phyloP scores from a whole-genome alignment of 2,888 invertebrate genomes.

The Drosophila prolongata region DNA sequence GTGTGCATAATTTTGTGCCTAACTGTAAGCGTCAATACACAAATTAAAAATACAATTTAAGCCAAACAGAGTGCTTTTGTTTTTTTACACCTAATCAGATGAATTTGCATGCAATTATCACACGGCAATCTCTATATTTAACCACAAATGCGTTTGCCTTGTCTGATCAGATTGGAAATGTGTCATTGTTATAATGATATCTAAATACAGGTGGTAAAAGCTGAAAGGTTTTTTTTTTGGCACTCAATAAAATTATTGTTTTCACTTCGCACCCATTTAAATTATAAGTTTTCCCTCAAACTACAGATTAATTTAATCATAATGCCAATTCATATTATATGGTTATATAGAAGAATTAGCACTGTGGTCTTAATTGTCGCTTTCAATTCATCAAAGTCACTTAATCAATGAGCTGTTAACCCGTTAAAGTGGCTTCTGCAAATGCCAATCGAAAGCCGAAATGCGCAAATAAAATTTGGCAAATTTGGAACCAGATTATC shows the following conservation, averaged over 20 bases:
- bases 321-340: background rate
- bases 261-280: constrained; percentile 12
- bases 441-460: constrained; percentile 16
- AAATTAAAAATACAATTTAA: constrained; percentile 27
- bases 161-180: constrained; percentile 40
- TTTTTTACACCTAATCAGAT: constrained; percentile 27
- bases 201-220: constrained; percentile 4
- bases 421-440: constrained; percentile 16
- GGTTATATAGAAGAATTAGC: background rate
- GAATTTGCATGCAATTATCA: constrained; percentile 59
- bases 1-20: background rate
- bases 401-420: constrained; percentile 12
- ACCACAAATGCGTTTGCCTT: constrained; percentile 36
- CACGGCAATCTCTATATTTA: constrained; percentile 28
- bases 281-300: constrained; percentile 27
- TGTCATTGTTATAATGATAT: constrained; percentile 29
- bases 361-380: too few species aligned
- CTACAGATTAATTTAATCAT: constrained; percentile 4
- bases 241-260: constrained; percentile 5
- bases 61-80: constrained; percentile 16
- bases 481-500: constrained; percentile 16
- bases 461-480: constrained; percentile 17
- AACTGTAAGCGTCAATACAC: constrained; percentile 16
- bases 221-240: constrained; percentile 34
- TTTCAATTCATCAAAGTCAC: background rate